Conservation (phyloP, 2,888 invertebrate genomes). For the Mactromeris polynyma region DNA sequence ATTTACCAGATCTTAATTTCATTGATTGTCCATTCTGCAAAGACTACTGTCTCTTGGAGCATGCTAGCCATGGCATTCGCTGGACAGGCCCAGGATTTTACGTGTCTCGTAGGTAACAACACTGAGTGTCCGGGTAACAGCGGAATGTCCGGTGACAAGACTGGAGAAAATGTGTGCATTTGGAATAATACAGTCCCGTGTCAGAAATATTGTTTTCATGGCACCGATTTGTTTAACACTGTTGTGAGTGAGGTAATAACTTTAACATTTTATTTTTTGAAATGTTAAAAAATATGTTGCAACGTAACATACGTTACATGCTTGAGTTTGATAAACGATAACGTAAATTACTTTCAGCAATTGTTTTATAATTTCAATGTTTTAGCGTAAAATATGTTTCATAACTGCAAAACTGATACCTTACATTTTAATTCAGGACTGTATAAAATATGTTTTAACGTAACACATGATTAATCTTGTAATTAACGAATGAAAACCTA, state of each 20-base stretch:
- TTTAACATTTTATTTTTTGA: background rate
- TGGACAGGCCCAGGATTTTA: background rate
- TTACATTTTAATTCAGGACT: too few relatives aligned
- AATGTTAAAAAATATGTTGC: background rate
- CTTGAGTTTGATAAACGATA: too few relatives aligned
- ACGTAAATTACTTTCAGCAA: too few relatives aligned
- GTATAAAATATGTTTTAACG: too few relatives aligned
- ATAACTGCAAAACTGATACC: too few relatives aligned
- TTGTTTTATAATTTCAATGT: too few relatives aligned
- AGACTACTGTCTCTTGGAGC: conserved; percentile 6
- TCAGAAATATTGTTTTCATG: background rate
- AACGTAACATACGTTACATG: background rate
- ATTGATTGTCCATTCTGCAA: background rate
- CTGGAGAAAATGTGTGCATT: background rate
- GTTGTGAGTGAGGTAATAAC: background rate
- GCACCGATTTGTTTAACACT: background rate
- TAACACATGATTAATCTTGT: too few relatives aligned
- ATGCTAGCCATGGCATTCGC: conserved; percentile 19
- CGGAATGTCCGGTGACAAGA: background rate
- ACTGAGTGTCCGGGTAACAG: background rate
- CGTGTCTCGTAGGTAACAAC: background rate
- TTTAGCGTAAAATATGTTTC: too few relatives aligned
- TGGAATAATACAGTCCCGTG: background rate
- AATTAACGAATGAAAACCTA: too few relatives aligned
- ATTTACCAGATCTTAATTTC: background rate